A percentile compares a stretch with the other conserved stretches of the same genome.
Conservation (phyloP, 2,113 vertebrate species). For the Chlamydotis undulata region DNA sequence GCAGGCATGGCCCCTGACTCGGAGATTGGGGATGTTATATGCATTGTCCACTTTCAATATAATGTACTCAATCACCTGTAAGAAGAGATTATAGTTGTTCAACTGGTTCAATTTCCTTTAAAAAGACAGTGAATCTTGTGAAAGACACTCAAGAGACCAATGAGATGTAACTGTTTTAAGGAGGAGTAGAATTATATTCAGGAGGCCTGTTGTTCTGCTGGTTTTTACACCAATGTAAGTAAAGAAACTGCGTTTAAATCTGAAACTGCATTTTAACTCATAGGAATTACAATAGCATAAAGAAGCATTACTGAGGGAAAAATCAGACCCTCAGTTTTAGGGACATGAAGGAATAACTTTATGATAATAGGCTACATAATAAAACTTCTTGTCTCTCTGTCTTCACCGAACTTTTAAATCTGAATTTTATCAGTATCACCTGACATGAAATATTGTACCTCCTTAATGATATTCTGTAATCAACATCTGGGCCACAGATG, state of each 20-base stretch:
- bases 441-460: neutral
- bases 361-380: neutral
- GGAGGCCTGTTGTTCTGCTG: neutral
- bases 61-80: conserved; percentile 63
- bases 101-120: neutral
- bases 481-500: neutral
- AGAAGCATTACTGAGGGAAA: neutral
- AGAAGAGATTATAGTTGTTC: neutral
- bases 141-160: neutral
- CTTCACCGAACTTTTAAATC: neutral
- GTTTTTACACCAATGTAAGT: neutral
- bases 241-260: neutral
- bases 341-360: neutral
- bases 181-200: neutral
- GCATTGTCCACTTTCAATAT: conserved; percentile 81
- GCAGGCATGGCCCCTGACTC: conserved; percentile 71
- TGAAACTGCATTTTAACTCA: neutral
- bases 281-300: neutral
- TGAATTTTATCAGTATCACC: neutral
- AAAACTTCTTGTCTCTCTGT: neutral
- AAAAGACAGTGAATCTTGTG: neutral
- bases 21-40: conserved; percentile 83
- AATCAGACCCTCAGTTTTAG: neutral
- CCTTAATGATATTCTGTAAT: neutral
- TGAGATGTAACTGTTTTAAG: neutral